These are phyloP conservation scores for Tonatia bakeri DNA, from an alignment of 2,113 vertebrate species.

Conservation along the genomic window DNA sequence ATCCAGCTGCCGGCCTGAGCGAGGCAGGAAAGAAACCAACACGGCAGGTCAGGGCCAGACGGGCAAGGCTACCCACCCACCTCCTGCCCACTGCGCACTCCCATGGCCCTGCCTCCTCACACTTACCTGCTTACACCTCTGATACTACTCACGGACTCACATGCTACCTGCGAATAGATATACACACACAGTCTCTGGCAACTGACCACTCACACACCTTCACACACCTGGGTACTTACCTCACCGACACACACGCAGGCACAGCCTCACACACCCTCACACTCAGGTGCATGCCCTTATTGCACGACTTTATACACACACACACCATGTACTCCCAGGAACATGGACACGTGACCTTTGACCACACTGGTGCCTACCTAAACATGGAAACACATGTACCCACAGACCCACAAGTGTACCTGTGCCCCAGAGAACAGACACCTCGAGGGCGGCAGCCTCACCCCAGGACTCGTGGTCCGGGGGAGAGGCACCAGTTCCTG, in stretches of 20 bases:
- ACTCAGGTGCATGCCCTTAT: background rate
- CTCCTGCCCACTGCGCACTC: background rate
- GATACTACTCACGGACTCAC: background rate
- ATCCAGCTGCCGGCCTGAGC: constrained; percentile 71
- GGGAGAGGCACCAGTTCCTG: background rate
- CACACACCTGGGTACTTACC: background rate
- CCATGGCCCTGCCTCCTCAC: background rate
- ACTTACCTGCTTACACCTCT: background rate
- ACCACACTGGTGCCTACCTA: background rate
- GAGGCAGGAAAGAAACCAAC: constrained; percentile 42
- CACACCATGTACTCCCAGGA: background rate
- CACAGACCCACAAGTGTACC: background rate
- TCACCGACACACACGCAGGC: background rate
- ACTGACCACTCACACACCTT: background rate
- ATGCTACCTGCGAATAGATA: background rate
- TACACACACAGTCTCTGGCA: background rate
- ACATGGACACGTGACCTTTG: background rate
- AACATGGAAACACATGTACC: background rate
- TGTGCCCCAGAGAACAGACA: background rate
- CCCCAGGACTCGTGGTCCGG: background rate
- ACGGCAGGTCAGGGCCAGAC: background rate
- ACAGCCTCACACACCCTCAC: background rate
- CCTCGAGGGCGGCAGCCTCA: background rate
- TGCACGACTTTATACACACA: background rate
- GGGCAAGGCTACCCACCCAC: background rate